These are phyloP conservation scores for Anhinga rufa DNA, from an alignment of 2,113 vertebrate species.

Conservation along the genomic window DNA sequence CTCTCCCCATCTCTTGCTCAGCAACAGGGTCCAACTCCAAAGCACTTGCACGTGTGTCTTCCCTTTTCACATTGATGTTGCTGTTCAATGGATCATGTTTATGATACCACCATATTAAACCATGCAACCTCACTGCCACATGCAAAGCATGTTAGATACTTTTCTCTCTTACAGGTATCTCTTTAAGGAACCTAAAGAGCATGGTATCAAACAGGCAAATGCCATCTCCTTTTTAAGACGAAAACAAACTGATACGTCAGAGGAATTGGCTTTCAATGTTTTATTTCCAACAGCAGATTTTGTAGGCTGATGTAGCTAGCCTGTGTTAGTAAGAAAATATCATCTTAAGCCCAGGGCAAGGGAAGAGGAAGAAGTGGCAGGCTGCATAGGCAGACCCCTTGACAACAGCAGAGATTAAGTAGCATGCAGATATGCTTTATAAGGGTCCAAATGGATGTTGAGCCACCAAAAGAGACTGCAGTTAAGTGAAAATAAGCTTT, in stretches of 20 bases:
- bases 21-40: neutral
- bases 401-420: constrained; percentile 16
- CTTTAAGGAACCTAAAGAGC: neutral
- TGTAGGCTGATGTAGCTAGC: neutral
- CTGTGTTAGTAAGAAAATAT: neutral
- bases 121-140: neutral
- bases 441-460: constrained; percentile 4
- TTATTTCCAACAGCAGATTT: neutral
- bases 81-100: neutral
- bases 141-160: neutral
- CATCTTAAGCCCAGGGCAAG: neutral
- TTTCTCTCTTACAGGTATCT: too few relatives aligned
- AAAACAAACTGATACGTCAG: neutral
- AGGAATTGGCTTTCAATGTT: neutral
- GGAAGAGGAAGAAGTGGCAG: neutral
- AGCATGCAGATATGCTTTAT: constrained; percentile 29
- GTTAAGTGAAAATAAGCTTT: constrained; percentile 49
- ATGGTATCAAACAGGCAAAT: neutral
- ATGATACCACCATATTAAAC: neutral
- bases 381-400: neutral
- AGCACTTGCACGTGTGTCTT: neutral
- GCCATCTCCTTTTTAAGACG: neutral
- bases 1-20: neutral
- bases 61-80: neutral
- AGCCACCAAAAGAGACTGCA: neutral